These are phyloP conservation scores for Drosophila insularis DNA, from an alignment of 1,140 invertebrate species.

Conservation along the genomic window DNA sequence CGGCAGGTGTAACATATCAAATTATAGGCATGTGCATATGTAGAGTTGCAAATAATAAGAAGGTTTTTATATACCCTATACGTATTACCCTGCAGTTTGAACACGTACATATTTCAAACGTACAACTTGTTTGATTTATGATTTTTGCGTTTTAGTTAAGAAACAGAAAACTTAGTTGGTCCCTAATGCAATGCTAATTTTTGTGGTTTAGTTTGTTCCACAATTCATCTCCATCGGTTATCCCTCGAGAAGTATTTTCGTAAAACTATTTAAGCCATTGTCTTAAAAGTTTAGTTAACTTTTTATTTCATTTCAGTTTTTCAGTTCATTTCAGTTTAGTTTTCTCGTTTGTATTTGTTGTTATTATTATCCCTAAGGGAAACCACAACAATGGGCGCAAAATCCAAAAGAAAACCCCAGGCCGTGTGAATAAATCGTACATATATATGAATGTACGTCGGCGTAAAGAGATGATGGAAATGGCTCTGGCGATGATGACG, in stretches of 20 bases:
- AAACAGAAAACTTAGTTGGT: constrained; percentile 9
- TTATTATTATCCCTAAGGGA: constrained; percentile 1
- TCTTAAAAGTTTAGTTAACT: constrained; percentile 68
- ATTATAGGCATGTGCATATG: no score
- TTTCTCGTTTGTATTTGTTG: constrained; percentile 28
- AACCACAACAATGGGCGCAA: constrained; percentile 50
- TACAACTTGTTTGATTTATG: neutral
- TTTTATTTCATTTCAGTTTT: constrained; percentile 50
- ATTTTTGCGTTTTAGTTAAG: neutral
- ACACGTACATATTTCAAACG: neutral
- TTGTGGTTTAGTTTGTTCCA: neutral
- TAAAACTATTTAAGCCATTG: constrained; percentile 71
- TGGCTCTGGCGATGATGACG: neutral
- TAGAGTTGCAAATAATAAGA: no score
- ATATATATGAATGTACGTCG: neutral
- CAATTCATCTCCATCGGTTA: constrained; percentile 23
- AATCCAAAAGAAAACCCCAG: constrained; percentile 23
- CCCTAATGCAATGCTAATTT: constrained; percentile 15
- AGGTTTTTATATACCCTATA: no score
- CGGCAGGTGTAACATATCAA: no score
- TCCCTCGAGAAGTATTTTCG: constrained; percentile 58
- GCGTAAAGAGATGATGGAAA: constrained; percentile 1
- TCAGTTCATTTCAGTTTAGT: constrained; percentile 20
- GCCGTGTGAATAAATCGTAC: constrained; percentile 67
- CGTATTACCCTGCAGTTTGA: no score